A percentile compares a stretch with the other conserved stretches of the same genome.
Conservation (phyloP, 2,888 invertebrate genomes). For the Pediacus dermestoides region DNA sequence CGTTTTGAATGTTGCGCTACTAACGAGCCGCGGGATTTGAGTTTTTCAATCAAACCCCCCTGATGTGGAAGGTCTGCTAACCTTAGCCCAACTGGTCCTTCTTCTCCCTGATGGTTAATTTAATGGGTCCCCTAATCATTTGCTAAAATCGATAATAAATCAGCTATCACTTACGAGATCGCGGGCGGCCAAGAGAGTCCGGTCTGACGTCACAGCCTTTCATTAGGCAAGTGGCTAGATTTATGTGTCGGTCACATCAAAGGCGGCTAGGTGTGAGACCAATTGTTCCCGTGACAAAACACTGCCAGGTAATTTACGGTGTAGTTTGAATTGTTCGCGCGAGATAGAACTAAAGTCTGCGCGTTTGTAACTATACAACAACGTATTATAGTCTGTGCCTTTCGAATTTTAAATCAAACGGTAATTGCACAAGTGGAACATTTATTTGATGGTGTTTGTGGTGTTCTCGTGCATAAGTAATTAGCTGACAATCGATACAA, state of each 20-base stretch:
- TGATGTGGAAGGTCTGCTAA: no score
- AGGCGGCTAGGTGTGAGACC: conserved; percentile 52
- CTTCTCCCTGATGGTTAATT: no score
- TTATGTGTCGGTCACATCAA: conserved; percentile 51
- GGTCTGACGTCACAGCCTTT: conserved; percentile 45
- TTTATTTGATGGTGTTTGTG: no score
- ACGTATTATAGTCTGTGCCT: not conserved
- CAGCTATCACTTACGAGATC: conserved; percentile 44
- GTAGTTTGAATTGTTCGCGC: conserved; percentile 38
- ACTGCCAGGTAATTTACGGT: conserved; percentile 51
- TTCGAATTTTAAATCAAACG: conserved; percentile 4
- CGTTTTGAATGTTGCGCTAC: no score
- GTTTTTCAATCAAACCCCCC: no score
- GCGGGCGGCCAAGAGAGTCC: conserved; percentile 29
- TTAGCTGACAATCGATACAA: no score
- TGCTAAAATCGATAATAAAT: conserved; percentile 43
- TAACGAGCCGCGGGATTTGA: no score
- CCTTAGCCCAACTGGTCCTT: no score
- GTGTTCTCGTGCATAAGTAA: no score
- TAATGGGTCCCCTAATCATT: no score
- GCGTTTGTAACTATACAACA: not conserved
- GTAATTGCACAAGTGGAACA: conserved; percentile 2
- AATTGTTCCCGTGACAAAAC: conserved; percentile 54
- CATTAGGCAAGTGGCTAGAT: conserved; percentile 53
- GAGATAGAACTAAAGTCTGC: conserved; percentile 16